phyloP scores from a whole-genome alignment of 1,140 invertebrate genomes.

The Drosophila guanche region DNA sequence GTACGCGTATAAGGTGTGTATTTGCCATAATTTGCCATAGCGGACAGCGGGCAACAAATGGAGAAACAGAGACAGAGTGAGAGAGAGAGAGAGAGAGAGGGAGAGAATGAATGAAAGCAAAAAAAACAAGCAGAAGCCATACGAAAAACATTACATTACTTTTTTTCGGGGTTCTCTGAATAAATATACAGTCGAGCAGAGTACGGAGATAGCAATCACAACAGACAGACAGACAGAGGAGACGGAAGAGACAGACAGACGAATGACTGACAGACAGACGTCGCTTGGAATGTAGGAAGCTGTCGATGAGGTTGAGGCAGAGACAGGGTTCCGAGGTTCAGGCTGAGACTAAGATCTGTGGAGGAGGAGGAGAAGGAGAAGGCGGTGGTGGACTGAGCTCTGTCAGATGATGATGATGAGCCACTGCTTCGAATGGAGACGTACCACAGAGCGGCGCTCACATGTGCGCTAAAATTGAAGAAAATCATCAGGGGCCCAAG shows the following conservation, averaged over 20 bases:
- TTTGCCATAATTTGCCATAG: slow-evolving; percentile 83
- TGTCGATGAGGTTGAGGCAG: slow-evolving; percentile 12
- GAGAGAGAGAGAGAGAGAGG: slow-evolving; percentile 38
- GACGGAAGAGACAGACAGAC: slow-evolving; percentile 3
- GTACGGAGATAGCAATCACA: slow-evolving; percentile 67
- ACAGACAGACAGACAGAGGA: slow-evolving; percentile 41
- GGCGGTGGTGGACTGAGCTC: background rate
- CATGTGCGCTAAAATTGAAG: slow-evolving; percentile 81
- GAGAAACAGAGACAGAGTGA: slow-evolving; percentile 50
- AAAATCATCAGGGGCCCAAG: slow-evolving; percentile 74
- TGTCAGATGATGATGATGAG: slow-evolving; percentile 38
- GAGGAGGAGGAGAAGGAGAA: slow-evolving; percentile 1
- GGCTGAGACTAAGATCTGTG: no score
- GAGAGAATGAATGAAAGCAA: slow-evolving; percentile 69
- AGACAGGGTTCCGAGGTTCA: background rate
- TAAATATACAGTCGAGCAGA: slow-evolving; percentile 53
- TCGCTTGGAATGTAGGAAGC: slow-evolving; percentile 66
- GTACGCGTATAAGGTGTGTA: slow-evolving; percentile 81
- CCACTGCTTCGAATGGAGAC: slow-evolving; percentile 41
- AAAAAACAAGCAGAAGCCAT: slow-evolving; percentile 29
- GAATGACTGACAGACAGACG: slow-evolving; percentile 1
- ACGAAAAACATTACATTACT: slow-evolving; percentile 46
- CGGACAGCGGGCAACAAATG: slow-evolving; percentile 59
- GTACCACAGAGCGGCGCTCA: slow-evolving; percentile 66
- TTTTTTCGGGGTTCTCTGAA: slow-evolving; percentile 73